Conservation (phyloP, 2,113 vertebrate genomes). For the Lagopus leucura region DNA sequence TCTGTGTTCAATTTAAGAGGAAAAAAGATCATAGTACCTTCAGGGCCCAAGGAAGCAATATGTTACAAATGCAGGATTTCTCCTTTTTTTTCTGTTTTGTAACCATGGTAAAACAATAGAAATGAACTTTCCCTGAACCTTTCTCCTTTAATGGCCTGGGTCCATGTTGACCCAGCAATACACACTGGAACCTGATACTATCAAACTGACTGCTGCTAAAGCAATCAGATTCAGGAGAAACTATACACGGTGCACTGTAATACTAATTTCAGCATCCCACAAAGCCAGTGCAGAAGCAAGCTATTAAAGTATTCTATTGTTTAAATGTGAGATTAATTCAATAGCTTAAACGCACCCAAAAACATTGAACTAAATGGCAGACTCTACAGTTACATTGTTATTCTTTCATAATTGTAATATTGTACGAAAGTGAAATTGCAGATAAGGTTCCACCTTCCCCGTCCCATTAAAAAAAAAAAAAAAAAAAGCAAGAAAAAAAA, state of each 20-base stretch:
- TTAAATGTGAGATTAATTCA: conserved; percentile 83
- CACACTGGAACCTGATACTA: conserved; percentile 93
- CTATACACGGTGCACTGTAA: conserved; percentile 86
- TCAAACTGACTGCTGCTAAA: conserved; percentile 92
- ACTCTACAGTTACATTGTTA: conserved; percentile 69
- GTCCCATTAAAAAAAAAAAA: conserved; percentile 14
- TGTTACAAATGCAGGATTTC: conserved; percentile 89
- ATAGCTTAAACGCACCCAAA: conserved; percentile 73
- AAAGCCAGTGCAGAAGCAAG: conserved; percentile 88
- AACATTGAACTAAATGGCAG: conserved; percentile 64
- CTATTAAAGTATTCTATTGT: conserved; percentile 88
- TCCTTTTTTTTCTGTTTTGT: conserved; percentile 84
- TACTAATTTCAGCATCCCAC: conserved; percentile 88
- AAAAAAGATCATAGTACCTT: conserved; percentile 80
- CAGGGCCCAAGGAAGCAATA: conserved; percentile 81
- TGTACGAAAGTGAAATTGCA: conserved; percentile 66
- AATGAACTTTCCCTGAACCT: conserved; percentile 99
- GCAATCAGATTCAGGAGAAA: conserved; percentile 95
- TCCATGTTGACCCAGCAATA: conserved; percentile 93
- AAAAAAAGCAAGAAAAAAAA: conserved; percentile 34
- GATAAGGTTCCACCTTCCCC: conserved; percentile 70
- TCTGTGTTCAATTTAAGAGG: conserved; percentile 86
- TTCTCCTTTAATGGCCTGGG: conserved; percentile 94
- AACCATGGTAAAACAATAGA: conserved; percentile 95
- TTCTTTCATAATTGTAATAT: conserved; percentile 73